A percentile compares a stretch with the other conserved stretches of the same genome.
These are phyloP conservation scores for Agrochola lota DNA, from an alignment of 2,888 invertebrate species.

Conservation along the genomic window DNA sequence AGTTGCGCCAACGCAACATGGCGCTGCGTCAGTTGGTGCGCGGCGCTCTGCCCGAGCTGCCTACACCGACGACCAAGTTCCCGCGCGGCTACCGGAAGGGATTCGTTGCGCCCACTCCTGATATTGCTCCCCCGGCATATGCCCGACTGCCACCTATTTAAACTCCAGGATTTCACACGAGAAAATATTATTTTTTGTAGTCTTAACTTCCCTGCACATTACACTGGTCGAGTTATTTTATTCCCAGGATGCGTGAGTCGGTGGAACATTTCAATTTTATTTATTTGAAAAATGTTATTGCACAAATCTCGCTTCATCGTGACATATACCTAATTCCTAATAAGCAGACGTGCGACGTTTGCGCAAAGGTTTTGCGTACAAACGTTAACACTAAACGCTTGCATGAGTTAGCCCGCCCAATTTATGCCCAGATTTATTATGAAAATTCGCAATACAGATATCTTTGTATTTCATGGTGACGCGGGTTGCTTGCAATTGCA, in stretches of 20 bases:
- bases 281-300: neutral
- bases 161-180: neutral
- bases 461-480: neutral
- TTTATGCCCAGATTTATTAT: neutral
- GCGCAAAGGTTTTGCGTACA: neutral
- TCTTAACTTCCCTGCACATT: neutral
- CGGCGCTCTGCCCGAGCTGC: slow-evolving; percentile 88
- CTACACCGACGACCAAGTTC: slow-evolving; percentile 70
- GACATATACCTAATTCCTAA: neutral
- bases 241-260: neutral
- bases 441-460: neutral
- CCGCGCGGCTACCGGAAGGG: slow-evolving; percentile 65
- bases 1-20: slow-evolving; percentile 92
- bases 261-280: neutral
- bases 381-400: neutral
- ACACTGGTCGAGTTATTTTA: neutral
- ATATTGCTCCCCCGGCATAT: slow-evolving; percentile 68
- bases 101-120: slow-evolving; percentile 76
- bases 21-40: slow-evolving; percentile 93
- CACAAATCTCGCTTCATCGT: neutral
- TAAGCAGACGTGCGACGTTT: neutral
- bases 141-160: slow-evolving; percentile 81
- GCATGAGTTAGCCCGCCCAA: neutral
- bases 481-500: neutral
- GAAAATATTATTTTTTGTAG: neutral